These are phyloP conservation scores for Dysdera silvatica DNA, from an alignment of 1,140 invertebrate genomes.

Conservation along the genomic window DNA sequence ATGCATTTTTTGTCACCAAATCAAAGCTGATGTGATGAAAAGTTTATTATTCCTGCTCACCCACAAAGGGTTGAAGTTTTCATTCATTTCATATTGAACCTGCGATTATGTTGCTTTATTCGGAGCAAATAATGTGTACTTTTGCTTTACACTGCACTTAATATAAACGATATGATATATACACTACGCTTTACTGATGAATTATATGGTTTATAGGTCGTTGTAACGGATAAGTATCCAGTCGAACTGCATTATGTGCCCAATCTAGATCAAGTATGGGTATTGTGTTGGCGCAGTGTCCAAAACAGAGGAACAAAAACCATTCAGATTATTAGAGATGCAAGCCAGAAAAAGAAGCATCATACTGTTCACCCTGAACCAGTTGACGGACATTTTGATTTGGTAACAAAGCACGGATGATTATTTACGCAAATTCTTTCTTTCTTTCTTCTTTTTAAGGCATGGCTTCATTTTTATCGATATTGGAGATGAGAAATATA, in stretches of 20 bases:
- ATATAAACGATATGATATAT: no score
- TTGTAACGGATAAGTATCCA: constrained; percentile 65
- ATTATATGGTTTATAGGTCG: constrained; percentile 48
- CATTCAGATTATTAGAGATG: constrained; percentile 63
- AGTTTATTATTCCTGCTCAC: no score
- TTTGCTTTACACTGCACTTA: no score
- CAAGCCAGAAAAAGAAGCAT: constrained; percentile 65
- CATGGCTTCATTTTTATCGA: no score
- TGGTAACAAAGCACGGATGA: constrained; percentile 46
- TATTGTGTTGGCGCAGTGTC: constrained; percentile 61
- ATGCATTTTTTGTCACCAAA: no score
- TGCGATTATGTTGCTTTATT: no score
- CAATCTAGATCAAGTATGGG: constrained; percentile 70
- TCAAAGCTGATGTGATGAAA: no score
- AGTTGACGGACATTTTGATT: constrained; percentile 69
- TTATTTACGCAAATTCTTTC: not conserved
- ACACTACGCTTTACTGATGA: not conserved
- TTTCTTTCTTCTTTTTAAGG: no score
- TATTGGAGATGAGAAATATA: no score
- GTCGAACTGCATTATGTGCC: constrained; percentile 64
- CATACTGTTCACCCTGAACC: constrained; percentile 70
- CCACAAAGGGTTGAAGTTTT: no score
- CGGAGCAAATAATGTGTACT: no score
- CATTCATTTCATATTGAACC: no score
- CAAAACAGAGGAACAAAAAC: constrained; percentile 58